Evolutionary conservation across 2,113 vertebrate species (phyloP).

Genomic region (Leuciscus idus): DNA sequence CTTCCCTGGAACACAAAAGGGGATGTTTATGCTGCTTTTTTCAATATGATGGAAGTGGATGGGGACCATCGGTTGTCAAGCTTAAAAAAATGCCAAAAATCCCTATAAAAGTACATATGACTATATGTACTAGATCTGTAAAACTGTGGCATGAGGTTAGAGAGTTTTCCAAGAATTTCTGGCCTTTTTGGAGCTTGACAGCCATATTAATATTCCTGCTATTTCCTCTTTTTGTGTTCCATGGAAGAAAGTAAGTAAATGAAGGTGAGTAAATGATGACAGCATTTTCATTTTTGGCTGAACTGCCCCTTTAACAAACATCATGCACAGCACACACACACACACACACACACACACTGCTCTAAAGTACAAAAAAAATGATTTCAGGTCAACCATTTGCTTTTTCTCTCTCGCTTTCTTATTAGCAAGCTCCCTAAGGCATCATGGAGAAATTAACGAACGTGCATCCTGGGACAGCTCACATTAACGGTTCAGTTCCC

Average conservation of each 20-base stretch:
- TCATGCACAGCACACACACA: conserved; percentile 43
- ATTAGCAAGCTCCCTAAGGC: not conserved
- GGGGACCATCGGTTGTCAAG: not conserved
- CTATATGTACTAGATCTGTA: not conserved
- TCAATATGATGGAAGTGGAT: not conserved
- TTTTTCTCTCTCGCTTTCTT: conserved; percentile 36
- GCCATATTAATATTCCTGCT: not conserved
- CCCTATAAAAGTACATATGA: not conserved
- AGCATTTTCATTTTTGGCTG: not conserved
- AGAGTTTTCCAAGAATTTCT: not conserved
- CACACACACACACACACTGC: conserved; percentile 23
- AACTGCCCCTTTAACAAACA: conserved; percentile 14
- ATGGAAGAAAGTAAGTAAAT: not conserved
- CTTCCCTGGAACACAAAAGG: not conserved
- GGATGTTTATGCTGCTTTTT: not conserved
- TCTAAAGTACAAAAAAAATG: conserved; percentile 3
- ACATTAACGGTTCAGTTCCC: not conserved
- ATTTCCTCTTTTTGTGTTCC: not conserved
- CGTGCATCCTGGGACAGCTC: not conserved
- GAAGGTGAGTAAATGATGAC: not conserved
- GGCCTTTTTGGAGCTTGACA: not conserved
- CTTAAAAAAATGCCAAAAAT: not conserved
- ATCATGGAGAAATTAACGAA: conserved; percentile 29
- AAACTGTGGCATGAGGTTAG: not conserved
- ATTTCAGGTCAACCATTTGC: conserved; percentile 27